Percentiles rank a stretch among this genome's conserved stretches.
phyloP scores from a whole-genome alignment of 2,888 invertebrate species.

The Metellina segmentata region DNA sequence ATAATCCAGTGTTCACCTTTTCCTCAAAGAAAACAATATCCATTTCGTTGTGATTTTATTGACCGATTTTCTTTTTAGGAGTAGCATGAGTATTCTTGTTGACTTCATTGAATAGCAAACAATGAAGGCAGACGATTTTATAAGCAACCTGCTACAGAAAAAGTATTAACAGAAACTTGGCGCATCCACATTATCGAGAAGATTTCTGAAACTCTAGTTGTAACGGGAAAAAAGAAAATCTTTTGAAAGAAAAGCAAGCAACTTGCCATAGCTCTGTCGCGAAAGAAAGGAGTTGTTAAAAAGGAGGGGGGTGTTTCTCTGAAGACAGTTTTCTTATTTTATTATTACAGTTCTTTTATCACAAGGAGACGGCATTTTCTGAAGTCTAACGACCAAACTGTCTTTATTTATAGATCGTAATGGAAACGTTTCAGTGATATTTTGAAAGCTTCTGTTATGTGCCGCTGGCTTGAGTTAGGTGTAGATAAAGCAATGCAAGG shows the following conservation, averaged over 20 bases:
- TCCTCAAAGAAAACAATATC: too few relatives aligned
- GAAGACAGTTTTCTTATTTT: not conserved
- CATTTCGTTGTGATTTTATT: too few relatives aligned
- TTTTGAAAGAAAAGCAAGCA: not conserved
- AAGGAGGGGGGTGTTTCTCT: conserved; percentile 13
- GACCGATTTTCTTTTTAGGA: too few relatives aligned
- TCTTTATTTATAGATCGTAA: conserved; percentile 29
- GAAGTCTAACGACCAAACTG: conserved; percentile 22
- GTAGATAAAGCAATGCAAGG: not conserved
- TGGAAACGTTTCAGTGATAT: conserved; percentile 11
- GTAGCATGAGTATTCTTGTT: too few relatives aligned
- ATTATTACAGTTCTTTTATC: conserved; percentile 28
- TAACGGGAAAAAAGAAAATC: not conserved
- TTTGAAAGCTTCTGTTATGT: conserved; percentile 5
- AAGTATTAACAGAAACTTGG: too few relatives aligned
- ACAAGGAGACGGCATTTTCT: conserved; percentile 10
- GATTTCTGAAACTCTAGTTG: not conserved
- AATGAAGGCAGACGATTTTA: too few relatives aligned
- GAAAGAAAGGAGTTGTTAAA: conserved; percentile 13
- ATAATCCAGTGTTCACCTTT: too few relatives aligned
- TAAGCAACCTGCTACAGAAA: too few relatives aligned
- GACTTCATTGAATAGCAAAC: too few relatives aligned
- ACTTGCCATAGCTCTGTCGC: conserved; percentile 4
- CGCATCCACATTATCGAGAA: not conserved
- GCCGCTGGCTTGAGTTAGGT: not conserved